phyloP scores from a whole-genome alignment of 2,113 vertebrate genomes.

The Atrichornis clamosus region DNA sequence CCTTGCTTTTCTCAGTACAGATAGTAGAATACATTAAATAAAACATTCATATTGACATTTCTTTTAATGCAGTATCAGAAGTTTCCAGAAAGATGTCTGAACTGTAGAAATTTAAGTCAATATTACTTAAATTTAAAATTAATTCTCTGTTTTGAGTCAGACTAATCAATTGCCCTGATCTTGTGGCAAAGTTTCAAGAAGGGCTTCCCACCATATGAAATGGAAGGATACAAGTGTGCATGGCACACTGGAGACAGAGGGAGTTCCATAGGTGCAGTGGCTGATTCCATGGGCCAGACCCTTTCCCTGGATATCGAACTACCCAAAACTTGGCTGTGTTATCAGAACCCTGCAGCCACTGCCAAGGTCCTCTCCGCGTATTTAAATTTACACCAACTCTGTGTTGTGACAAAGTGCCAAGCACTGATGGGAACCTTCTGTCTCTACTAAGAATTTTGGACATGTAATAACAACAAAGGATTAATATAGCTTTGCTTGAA shows the following conservation, averaged over 20 bases:
- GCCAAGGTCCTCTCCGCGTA: neutral
- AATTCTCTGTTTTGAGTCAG: neutral
- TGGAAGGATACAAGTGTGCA: neutral
- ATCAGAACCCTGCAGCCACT: neutral
- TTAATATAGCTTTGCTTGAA: neutral
- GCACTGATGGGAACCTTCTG: neutral
- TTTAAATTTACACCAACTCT: neutral
- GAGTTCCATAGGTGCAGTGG: fast-evolving
- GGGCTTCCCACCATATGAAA: neutral
- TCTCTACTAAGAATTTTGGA: neutral
- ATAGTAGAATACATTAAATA: neutral
- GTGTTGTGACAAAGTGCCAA: neutral
- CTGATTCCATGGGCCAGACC: neutral
- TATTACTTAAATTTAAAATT: neutral
- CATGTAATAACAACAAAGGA: neutral
- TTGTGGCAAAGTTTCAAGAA: neutral
- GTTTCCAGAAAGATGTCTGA: neutral
- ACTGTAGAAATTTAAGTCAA: neutral
- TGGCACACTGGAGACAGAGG: neutral
- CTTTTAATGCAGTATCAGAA: neutral
- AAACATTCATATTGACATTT: neutral
- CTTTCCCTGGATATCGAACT: neutral
- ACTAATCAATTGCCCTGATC: neutral
- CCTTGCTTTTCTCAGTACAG: neutral
- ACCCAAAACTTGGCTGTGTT: neutral